Evolutionary conservation across 1,140 invertebrate species (phyloP), one percentile per base, ranked within the genome.

Genomic region (Rhagoletis zephyria): DNA sequence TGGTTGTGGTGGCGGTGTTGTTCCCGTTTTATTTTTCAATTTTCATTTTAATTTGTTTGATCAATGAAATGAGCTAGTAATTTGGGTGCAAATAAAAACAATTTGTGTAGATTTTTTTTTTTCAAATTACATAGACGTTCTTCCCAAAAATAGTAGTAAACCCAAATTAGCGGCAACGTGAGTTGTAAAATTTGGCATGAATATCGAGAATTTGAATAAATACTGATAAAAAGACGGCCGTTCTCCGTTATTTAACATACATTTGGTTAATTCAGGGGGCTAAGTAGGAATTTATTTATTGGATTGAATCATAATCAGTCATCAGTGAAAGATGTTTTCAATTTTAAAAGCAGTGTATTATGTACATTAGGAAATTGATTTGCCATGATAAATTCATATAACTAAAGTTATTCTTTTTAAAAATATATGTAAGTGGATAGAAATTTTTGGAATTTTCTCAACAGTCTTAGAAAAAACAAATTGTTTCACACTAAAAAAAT

Each of bases 41-140:
- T 77, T 51, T 81, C n/a, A 56, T 81, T 81, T 59, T 81, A 81
- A 81, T 81, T 81, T 81, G 74, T 30, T 81, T 30, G n/a, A 81
- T 81, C 48, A 81, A 81, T 81, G 74, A 81, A 81, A 81, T 59
- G 74, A 67, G 74, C 48, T 19, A 81, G 19, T 19, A 51, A 81
- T 81, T 81, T 51, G 42, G 56, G 56, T 9, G 9, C 5, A 81
- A 81, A 59, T 56, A 14, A 81, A 56, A 81, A 74, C 12, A 74
- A 74, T 74, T 45, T 74, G 67, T 74, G 14, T 56, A 10, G 5
- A 56, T 10, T 56, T 56, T 56, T 56, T 56, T 7, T 56, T 7
- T 56, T 7, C 10, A 56, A 56, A 56, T 30, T 56, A 56, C 51
- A 30, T 30, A 56, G 51, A 3, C 51, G 51, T 56, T 56, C 51